Evolutionary conservation across 2,113 vertebrate genomes (phyloP).

Genomic region (Dryoscopus gambensis): DNA sequence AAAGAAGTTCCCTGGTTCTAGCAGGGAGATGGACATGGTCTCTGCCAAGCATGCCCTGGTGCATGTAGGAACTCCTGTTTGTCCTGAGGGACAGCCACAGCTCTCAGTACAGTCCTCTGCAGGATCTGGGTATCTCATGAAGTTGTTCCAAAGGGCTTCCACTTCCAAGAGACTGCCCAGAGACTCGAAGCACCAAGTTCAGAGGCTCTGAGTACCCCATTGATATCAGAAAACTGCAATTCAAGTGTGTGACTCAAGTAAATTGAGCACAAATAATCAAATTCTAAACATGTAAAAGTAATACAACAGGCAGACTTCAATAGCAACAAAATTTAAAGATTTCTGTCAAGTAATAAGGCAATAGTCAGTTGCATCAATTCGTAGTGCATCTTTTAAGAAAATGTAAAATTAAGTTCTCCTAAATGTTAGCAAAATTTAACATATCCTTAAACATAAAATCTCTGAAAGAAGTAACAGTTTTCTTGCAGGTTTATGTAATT

Average conservation of each 20-base stretch:
- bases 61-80: neutral
- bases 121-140: neutral
- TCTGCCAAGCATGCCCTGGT: neutral
- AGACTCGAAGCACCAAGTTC: accelerated
- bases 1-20: neutral
- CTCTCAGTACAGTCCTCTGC: neutral
- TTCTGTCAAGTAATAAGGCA: neutral
- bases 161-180: neutral
- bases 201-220: neutral
- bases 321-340: neutral
- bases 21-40: neutral
- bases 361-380: neutral
- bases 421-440: neutral
- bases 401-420: neutral
- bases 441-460: neutral
- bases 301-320: neutral
- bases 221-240: neutral
- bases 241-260: neutral
- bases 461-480: neutral
- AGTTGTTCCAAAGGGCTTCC: neutral
- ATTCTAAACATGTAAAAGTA: neutral
- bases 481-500: neutral
- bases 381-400: neutral
- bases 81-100: neutral
- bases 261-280: neutral